These are phyloP conservation scores for Sphaerophoria taeniata DNA, from an alignment of 2,888 invertebrate species.

Conservation along the genomic window DNA sequence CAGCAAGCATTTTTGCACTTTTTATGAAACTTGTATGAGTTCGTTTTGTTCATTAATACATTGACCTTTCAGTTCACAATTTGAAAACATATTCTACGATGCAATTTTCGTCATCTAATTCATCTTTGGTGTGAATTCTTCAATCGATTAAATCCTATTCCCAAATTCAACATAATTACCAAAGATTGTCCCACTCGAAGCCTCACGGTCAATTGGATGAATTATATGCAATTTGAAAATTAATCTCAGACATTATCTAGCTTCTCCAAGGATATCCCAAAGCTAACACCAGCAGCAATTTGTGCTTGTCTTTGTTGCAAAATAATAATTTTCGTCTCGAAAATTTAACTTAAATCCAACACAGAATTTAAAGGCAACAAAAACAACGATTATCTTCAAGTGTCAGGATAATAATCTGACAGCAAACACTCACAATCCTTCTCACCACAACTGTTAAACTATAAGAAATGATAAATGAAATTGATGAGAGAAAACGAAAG, in stretches of 20 bases:
- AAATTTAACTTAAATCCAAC: not conserved
- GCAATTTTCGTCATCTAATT: too few species aligned
- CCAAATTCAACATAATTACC: slow-evolving; percentile 23
- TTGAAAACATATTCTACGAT: too few species aligned
- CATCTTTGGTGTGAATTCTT: too few species aligned
- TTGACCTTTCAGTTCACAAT: too few species aligned
- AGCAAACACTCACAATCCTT: not conserved
- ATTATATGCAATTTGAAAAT: slow-evolving; percentile 39
- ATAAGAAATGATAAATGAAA: slow-evolving; percentile 34
- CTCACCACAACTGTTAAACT: slow-evolving; percentile 27
- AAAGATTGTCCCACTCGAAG: slow-evolving; percentile 14
- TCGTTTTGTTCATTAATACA: too few species aligned
- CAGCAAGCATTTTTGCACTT: too few species aligned
- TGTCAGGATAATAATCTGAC: not conserved
- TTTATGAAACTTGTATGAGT: too few species aligned
- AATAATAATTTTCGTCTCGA: not conserved
- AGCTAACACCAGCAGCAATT: not conserved
- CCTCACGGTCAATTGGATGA: slow-evolving; percentile 21
- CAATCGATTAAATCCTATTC: too few species aligned
- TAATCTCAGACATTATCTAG: slow-evolving; percentile 8
- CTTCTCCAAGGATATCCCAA: slow-evolving; percentile 1
- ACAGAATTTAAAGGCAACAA: slow-evolving; percentile 14
- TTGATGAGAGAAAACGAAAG: slow-evolving; percentile 11
- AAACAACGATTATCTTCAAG: slow-evolving; percentile 5
- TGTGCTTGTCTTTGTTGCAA: not conserved